These are phyloP conservation scores for Emydura subglobosa DNA, from an alignment of 2,113 vertebrate species.

Conservation along the genomic window DNA sequence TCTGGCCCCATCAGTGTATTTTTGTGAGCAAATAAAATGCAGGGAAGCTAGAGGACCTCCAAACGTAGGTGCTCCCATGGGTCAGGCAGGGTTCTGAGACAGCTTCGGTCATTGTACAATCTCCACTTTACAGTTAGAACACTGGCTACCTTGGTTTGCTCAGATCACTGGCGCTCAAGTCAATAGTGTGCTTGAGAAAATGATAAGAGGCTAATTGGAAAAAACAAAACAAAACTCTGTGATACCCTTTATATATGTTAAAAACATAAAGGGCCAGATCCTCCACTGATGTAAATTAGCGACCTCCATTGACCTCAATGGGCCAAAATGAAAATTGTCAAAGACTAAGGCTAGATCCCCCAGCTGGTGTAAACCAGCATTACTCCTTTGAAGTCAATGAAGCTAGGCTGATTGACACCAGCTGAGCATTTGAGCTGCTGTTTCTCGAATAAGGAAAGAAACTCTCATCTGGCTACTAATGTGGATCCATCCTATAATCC, in stretches of 20 bases:
- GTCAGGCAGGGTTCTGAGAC: not conserved
- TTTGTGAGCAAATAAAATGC: not conserved
- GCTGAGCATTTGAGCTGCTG: not conserved
- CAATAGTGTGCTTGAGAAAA: not conserved
- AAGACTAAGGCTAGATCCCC: not conserved
- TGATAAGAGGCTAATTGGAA: not conserved
- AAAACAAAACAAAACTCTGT: not conserved
- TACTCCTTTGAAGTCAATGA: not conserved
- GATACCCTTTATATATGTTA: not conserved
- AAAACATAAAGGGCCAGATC: not conserved
- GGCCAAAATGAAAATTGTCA: not conserved
- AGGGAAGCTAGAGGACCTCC: not conserved
- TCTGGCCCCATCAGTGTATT: not conserved
- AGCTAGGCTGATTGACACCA: not conserved
- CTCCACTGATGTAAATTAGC: not conserved
- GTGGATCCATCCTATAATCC: not conserved
- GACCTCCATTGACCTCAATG: not conserved
- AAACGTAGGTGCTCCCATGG: not conserved
- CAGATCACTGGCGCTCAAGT: not conserved
- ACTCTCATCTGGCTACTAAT: not conserved
- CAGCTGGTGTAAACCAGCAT: conserved; percentile 13
- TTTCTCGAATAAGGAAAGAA: conserved; percentile 3
- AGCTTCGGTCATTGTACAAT: not conserved
- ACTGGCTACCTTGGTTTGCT: not conserved
- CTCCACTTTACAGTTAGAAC: fast-evolving